Base-by-base conservation (phyloP, 2,113 vertebrate genomes). In the Perca fluviatilis region DNA sequence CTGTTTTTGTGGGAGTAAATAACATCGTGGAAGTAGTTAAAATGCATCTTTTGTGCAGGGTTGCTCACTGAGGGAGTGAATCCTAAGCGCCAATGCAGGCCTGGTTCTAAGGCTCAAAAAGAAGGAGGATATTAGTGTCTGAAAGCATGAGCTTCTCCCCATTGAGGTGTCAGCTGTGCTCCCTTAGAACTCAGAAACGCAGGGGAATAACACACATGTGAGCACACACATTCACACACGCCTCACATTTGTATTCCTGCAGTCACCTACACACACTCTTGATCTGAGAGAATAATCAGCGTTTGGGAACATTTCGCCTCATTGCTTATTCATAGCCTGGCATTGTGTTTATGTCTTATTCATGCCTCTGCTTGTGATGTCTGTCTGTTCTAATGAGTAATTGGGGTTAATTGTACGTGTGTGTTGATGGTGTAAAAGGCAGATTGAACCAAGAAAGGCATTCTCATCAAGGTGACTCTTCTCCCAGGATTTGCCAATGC, bases 311-410 rank as follows among this genome's bases (percentile, higher is more conserved):
- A 86, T 86, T 91, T 89, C 27, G 11, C 56, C 85, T 93, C 88
- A 92, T 92, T 88, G 79, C 85, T 86, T 91, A 92, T 93, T 95
- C 90, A 89, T 91, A 57, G 79, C 57, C 61, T 49, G 60, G 84
- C 62, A 64, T 90, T 91, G 80, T 92, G 82, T 90, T 89, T 87
- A 80, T 91, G 84, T 84, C 86, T 82, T 86, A 90, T 90, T 93
- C 85, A 85, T 88, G 85, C 53, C 64, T 65, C 58, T n/a, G 78
- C 80, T 80, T 49, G 18, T 76, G 70, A 92, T 86, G 68, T 86
- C 80, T 91, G 87, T 90, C 87, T 91, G 77, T 87, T 86, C 84
- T 88, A 87, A 86, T 91, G 93, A 85, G 73, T 89, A 89, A 92
- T 88, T 79, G 72, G 76, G 79, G 79, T 61, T 88, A 92, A 90